These are phyloP conservation scores for Hemicordylus capensis DNA, from an alignment of 2,113 vertebrate species.

Conservation along the genomic window DNA sequence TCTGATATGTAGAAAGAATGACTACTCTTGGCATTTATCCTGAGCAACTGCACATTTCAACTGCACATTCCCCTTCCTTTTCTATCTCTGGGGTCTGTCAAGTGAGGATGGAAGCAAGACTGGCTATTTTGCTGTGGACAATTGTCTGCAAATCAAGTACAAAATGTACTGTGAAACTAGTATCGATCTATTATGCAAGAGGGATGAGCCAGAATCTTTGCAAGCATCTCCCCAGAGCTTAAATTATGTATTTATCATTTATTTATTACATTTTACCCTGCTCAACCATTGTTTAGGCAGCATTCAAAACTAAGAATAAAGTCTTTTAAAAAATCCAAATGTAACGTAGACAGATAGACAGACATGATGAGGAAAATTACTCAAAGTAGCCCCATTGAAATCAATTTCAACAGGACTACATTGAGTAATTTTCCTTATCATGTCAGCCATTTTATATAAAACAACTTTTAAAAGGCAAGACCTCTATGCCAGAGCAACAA, in stretches of 20 bases:
- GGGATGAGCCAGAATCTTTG: not conserved
- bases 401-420: too few relatives aligned
- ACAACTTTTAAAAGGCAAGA: slow-evolving; percentile 41
- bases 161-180: not conserved
- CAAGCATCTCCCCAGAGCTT: not conserved
- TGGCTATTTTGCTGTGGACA: not conserved
- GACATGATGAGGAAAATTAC: too few relatives aligned
- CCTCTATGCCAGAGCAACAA: slow-evolving; percentile 26
- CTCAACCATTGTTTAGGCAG: not conserved
- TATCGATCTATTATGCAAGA: not conserved
- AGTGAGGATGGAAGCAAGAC: slow-evolving; percentile 21
- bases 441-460: too few relatives aligned
- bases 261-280: not conserved
- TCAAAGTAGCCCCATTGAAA: too few relatives aligned
- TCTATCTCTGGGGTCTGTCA: slow-evolving; percentile 34
- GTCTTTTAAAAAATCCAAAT: not conserved
- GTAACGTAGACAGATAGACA: not conserved
- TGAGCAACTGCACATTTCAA: slow-evolving; percentile 21
- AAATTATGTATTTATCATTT: not conserved
- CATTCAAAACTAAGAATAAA: not conserved
- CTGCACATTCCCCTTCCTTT: too few relatives aligned
- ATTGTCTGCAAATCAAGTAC: not conserved
- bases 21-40: slow-evolving; percentile 51
- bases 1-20: slow-evolving; percentile 53
- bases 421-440: too few relatives aligned